Conservation (phyloP, 2,113 vertebrate genomes). For the Cervus canadensis region DNA sequence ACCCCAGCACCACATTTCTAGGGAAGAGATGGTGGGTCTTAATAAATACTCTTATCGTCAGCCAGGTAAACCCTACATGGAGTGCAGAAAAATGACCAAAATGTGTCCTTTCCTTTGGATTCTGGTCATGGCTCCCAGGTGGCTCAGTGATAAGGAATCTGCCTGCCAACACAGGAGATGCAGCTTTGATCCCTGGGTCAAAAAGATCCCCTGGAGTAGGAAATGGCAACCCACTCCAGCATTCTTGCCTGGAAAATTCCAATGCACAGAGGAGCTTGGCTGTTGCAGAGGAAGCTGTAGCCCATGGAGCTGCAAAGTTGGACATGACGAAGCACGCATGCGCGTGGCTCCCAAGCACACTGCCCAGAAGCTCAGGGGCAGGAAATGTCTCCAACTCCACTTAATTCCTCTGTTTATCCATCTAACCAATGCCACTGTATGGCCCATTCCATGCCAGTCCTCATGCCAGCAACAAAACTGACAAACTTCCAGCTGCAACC, state of each 20-base stretch:
- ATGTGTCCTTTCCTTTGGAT: background rate
- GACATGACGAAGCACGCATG: background rate
- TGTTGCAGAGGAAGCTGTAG: background rate
- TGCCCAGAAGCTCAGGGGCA: background rate
- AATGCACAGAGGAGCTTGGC: background rate
- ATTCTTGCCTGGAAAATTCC: background rate
- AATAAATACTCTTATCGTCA: background rate
- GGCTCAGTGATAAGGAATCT: background rate
- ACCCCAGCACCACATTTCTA: background rate
- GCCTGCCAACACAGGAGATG: background rate
- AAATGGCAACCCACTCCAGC: background rate
- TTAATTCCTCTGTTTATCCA: background rate
- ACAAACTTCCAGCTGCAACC: background rate
- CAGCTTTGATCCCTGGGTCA: background rate
- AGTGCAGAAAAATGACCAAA: background rate
- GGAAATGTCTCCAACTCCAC: background rate
- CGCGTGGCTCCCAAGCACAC: background rate
- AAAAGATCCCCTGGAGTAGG: background rate
- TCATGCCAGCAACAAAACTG: background rate
- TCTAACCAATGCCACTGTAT: rapidly evolving
- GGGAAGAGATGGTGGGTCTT: background rate
- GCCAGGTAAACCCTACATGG: background rate
- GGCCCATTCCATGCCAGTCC: background rate
- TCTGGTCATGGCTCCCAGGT: background rate
- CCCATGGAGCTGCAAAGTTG: background rate